phyloP scores from a whole-genome alignment of 2,888 invertebrate species.

The Zootermopsis nevadensis region DNA sequence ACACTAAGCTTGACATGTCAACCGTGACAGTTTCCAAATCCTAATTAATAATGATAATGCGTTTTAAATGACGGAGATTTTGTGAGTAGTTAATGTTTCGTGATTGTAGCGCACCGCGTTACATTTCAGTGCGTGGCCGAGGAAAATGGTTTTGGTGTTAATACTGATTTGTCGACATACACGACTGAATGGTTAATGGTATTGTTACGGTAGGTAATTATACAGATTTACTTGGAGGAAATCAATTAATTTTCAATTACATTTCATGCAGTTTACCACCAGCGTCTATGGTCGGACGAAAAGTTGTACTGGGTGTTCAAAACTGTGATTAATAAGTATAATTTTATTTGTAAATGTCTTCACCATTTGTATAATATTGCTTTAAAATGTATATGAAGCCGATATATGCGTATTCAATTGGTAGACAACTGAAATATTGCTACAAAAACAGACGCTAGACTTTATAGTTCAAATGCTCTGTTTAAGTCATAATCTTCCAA shows the following conservation, averaged over 20 bases:
- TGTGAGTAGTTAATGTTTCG: neutral
- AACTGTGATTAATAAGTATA: no score
- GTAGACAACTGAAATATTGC: no score
- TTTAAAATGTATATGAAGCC: no score
- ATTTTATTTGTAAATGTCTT: no score
- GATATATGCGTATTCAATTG: no score
- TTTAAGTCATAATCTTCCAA: no score
- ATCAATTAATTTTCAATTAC: constrained; percentile 14
- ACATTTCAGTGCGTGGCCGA: neutral
- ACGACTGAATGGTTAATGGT: neutral
- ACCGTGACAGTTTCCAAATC: neutral
- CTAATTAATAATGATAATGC: constrained; percentile 17
- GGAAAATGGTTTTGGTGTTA: neutral
- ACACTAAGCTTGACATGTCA: neutral
- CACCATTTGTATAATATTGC: no score
- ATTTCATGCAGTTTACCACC: neutral
- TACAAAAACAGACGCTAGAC: no score
- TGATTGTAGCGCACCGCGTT: neutral
- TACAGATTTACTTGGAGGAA: neutral
- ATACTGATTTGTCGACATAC: neutral
- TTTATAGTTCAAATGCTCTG: no score
- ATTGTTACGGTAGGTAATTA: neutral
- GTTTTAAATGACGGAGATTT: neutral
- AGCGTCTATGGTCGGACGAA: neutral
- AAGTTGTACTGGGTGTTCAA: no score